Evolutionary conservation across 2,113 vertebrate species (phyloP).

Genomic region (Plectropomus leopardus): DNA sequence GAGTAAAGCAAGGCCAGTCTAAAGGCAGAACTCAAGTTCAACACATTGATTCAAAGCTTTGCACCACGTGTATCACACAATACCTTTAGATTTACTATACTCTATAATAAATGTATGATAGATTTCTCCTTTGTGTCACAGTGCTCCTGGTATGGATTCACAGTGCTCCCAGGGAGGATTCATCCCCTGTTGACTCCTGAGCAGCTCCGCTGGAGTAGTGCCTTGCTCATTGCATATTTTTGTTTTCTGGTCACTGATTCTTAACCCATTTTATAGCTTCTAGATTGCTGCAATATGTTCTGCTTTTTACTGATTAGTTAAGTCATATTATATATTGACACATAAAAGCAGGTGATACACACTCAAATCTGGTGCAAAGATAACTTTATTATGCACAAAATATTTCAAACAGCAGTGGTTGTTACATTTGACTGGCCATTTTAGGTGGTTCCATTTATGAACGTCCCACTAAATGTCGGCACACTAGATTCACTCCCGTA

Average conservation of each 20-base stretch:
- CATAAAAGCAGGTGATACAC: neutral
- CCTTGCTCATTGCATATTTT: neutral
- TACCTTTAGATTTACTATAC: too few relatives aligned
- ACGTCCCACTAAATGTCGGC: conserved; percentile 56
- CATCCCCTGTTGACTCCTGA: too few relatives aligned
- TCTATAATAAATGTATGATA: too few relatives aligned
- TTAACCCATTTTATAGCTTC: neutral
- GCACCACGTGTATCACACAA: too few relatives aligned
- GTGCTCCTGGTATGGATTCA: too few relatives aligned
- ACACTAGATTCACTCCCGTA: conserved; percentile 43
- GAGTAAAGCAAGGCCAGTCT: neutral
- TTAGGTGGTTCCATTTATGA: conserved; percentile 59
- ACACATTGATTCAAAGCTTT: neutral
- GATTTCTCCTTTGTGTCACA: too few relatives aligned
- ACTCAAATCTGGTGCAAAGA: conserved; percentile 30
- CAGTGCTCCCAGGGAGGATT: too few relatives aligned
- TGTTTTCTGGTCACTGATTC: neutral
- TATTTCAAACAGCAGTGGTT: conserved; percentile 13
- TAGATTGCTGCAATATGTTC: neutral
- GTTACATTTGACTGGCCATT: conserved; percentile 1
- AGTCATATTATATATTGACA: too few relatives aligned
- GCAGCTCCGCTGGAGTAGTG: neutral
- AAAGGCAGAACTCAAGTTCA: neutral
- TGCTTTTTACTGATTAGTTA: neutral
- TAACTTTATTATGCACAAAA: conserved; percentile 60